phyloP scores from a whole-genome alignment of 2,113 vertebrate genomes.

The Manacus vitellinus region DNA sequence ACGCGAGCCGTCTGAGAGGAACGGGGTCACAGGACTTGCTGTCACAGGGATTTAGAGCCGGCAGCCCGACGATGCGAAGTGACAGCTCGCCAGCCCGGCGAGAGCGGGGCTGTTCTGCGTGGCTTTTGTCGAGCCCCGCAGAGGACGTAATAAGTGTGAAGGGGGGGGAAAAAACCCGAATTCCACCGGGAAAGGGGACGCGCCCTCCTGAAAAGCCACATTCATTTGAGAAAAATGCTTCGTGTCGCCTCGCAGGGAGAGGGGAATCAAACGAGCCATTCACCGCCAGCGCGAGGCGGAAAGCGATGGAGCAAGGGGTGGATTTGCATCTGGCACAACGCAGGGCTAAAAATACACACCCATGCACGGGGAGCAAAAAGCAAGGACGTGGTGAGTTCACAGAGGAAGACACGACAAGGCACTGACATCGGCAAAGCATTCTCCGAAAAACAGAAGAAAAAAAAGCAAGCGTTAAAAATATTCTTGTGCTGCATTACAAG shows the following conservation, averaged over 20 bases:
- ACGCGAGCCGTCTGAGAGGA: slow-evolving; percentile 47
- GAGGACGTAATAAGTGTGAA: neutral
- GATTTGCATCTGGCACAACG: neutral
- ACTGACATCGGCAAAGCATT: neutral
- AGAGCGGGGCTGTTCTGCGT: neutral
- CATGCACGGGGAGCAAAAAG: neutral
- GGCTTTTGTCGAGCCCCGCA: neutral
- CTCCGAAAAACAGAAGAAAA: neutral
- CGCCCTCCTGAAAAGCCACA: slow-evolving; percentile 26
- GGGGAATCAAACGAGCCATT: neutral
- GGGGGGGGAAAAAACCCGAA: neutral
- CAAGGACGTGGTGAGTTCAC: neutral
- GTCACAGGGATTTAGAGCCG: slow-evolving; percentile 44
- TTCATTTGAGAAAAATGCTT: neutral
- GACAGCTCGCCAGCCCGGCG: neutral
- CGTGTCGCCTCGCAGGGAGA: fast-evolving
- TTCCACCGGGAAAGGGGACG: neutral
- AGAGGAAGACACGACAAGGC: neutral
- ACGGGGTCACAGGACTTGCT: slow-evolving; percentile 42
- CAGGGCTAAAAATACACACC: neutral
- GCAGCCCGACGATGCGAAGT: neutral
- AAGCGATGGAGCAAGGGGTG: neutral
- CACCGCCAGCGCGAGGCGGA: neutral
- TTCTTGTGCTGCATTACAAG: slow-evolving; percentile 43
- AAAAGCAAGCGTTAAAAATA: slow-evolving; percentile 26